A percentile compares a stretch with the other conserved stretches of the same genome.
These are phyloP conservation scores for Halcyon badia DNA, from an alignment of 2,797 vertebrate species.

Conservation along the genomic window DNA sequence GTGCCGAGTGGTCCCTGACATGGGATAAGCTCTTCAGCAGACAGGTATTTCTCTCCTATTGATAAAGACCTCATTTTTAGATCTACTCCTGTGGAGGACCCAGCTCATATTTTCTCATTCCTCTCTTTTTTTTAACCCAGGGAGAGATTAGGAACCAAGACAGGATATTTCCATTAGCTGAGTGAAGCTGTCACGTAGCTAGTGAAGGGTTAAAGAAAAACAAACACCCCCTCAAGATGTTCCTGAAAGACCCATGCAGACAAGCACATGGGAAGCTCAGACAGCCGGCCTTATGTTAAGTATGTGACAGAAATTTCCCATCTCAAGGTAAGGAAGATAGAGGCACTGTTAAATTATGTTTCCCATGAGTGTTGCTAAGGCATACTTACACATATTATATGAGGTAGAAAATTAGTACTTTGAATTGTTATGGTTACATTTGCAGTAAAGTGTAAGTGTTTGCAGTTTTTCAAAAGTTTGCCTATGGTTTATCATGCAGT, in stretches of 20 bases:
- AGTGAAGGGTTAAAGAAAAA: constrained; percentile 70
- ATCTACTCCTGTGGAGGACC: fast-evolving
- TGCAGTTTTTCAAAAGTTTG: constrained; percentile 77
- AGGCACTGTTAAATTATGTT: constrained; percentile 73
- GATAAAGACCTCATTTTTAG: neutral
- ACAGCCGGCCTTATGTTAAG: constrained; percentile 58
- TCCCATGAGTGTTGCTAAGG: constrained; percentile 73
- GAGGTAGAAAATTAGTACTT: constrained; percentile 81
- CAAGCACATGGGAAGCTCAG: constrained; percentile 67
- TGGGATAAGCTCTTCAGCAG: neutral
- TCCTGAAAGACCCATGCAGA: constrained; percentile 17
- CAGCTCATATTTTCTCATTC: neutral
- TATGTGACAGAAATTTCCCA: constrained; percentile 67
- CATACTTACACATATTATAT: constrained; percentile 79
- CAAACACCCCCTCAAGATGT: constrained; percentile 40
- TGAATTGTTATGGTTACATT: constrained; percentile 79
- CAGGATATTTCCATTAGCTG: neutral
- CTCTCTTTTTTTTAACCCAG: neutral
- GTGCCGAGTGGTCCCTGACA: neutral
- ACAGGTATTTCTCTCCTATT: neutral
- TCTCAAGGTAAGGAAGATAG: constrained; percentile 68
- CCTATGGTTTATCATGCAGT: constrained; percentile 63
- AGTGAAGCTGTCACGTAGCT: neutral
- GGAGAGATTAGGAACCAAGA: neutral
- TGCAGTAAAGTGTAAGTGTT: constrained; percentile 78